These are phyloP conservation scores for Furcula furcula DNA, from an alignment of 2,888 invertebrate species.

Conservation along the genomic window DNA sequence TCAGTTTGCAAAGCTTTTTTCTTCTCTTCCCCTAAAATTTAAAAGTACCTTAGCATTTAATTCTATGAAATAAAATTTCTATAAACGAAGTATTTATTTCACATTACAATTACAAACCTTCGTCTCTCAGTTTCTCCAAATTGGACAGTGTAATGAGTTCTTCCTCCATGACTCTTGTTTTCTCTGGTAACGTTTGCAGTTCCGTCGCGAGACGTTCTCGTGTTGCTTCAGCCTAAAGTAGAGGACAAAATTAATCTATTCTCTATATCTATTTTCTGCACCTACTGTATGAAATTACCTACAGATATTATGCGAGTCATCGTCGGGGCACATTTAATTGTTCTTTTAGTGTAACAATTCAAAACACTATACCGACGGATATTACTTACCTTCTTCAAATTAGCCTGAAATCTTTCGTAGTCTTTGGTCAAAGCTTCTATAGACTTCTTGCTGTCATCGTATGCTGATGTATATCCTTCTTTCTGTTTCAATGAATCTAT, in stretches of 20 bases:
- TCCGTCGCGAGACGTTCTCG: slow-evolving; percentile 76
- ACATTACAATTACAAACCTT: slow-evolving; percentile 48
- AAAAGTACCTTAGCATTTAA: too few relatives aligned
- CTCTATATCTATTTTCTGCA: not conserved
- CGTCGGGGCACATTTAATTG: too few relatives aligned
- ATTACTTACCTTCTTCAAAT: slow-evolving; percentile 79
- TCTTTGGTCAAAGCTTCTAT: slow-evolving; percentile 64
- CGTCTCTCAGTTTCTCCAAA: slow-evolving; percentile 80
- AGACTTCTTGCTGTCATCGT: slow-evolving; percentile 78
- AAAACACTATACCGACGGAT: not conserved
- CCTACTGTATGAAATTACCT: too few relatives aligned
- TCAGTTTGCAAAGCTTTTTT: slow-evolving; percentile 77
- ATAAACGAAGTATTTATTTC: not conserved
- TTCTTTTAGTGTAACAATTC: too few relatives aligned
- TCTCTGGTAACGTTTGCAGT: slow-evolving; percentile 85
- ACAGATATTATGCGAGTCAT: not conserved
- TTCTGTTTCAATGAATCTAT: slow-evolving; percentile 73
- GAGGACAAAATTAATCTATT: not conserved
- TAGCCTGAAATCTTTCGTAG: slow-evolving; percentile 83
- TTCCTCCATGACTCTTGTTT: slow-evolving; percentile 84
- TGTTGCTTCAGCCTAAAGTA: slow-evolving; percentile 62
- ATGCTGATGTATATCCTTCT: slow-evolving; percentile 60
- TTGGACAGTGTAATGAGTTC: slow-evolving; percentile 84
- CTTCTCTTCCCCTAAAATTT: slow-evolving; percentile 69
- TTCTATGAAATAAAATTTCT: not conserved